Percentiles rank a stretch among this genome's conserved stretches.
phyloP scores from a whole-genome alignment of 2,888 invertebrate species.

The Drosophila mayaguana region DNA sequence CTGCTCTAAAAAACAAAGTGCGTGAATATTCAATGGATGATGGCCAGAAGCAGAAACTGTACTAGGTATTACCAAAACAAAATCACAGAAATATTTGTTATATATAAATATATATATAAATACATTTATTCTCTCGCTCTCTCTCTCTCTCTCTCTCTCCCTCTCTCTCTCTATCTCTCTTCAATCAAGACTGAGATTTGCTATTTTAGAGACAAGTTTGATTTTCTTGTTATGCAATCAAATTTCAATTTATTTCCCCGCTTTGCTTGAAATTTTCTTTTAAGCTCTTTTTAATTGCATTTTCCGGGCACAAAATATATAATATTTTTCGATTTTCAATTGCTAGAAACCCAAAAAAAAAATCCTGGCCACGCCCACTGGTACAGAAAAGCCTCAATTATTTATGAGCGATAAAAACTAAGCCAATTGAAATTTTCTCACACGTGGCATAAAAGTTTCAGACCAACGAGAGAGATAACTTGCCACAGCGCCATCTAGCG shows the following conservation, averaged over 20 bases:
- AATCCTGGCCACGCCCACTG: not conserved
- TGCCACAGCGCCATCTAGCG: slow-evolving; percentile 50
- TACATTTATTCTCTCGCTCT: too few species aligned
- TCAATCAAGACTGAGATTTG: not conserved
- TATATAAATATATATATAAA: not conserved
- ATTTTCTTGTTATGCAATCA: slow-evolving; percentile 2
- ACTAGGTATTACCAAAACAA: not conserved
- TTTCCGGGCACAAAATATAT: not conserved
- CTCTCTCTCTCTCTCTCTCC: too few species aligned
- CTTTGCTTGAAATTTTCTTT: slow-evolving; percentile 12
- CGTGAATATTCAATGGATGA: not conserved
- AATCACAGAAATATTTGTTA: not conserved
- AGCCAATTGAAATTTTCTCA: slow-evolving; percentile 71
- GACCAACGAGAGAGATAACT: slow-evolving; percentile 32
- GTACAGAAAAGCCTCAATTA: slow-evolving; percentile 37
- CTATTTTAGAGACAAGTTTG: not conserved
- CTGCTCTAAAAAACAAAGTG: slow-evolving; percentile 12
- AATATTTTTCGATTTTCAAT: slow-evolving; percentile 21
- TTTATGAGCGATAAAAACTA: slow-evolving; percentile 58
- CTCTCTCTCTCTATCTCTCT: not conserved
- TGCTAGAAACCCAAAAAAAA: slow-evolving; percentile 27
- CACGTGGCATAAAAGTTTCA: slow-evolving; percentile 55
- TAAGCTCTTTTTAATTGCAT: slow-evolving; percentile 36
- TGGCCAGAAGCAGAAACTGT: not conserved
- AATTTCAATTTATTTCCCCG: slow-evolving; percentile 3